phyloP scores from a whole-genome alignment of 2,888 invertebrate genomes.

The Cryptocephalus moraei region DNA sequence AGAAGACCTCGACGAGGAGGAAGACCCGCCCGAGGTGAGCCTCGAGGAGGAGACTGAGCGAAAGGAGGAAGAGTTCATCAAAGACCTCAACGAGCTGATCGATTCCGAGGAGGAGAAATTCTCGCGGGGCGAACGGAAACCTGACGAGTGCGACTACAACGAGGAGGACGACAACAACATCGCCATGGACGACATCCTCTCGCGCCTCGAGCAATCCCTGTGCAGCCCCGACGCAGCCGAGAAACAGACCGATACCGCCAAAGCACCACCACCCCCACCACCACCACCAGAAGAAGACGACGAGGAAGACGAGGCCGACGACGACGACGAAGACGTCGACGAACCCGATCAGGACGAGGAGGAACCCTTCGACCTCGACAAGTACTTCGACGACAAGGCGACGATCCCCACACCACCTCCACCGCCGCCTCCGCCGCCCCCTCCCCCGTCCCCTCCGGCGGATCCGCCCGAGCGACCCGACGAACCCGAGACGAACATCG shows the following conservation, averaged over 20 bases:
- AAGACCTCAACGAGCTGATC: constrained; percentile 28
- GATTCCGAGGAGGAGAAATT: constrained; percentile 21
- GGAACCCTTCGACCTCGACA: background rate
- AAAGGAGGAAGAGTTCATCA: constrained; percentile 20
- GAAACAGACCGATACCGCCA: background rate
- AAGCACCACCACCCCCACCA: too few relatives aligned
- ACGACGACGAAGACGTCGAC: background rate
- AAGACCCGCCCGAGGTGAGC: background rate
- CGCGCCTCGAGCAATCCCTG: constrained; percentile 52
- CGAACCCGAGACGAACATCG: constrained; percentile 9
- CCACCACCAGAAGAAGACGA: background rate
- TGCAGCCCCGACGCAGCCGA: constrained; percentile 30
- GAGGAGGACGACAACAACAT: constrained; percentile 38
- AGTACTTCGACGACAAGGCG: background rate
- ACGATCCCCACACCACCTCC: constrained; percentile 28
- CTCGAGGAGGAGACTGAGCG: too few relatives aligned
- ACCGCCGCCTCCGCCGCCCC: too few relatives aligned
- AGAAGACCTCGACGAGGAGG: too few relatives aligned
- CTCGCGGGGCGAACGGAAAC: constrained; percentile 19
- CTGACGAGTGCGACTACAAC: constrained; percentile 36
- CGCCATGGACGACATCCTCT: constrained; percentile 49
- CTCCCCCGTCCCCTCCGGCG: background rate
- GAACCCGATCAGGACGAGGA: too few relatives aligned
- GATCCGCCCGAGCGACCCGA: constrained; percentile 1
- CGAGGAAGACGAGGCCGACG: background rate